Percentiles rank a stretch among this genome's conserved stretches.
Evolutionary conservation across 2,113 vertebrate genomes (phyloP).

Genomic region (Falco punctatus): DNA sequence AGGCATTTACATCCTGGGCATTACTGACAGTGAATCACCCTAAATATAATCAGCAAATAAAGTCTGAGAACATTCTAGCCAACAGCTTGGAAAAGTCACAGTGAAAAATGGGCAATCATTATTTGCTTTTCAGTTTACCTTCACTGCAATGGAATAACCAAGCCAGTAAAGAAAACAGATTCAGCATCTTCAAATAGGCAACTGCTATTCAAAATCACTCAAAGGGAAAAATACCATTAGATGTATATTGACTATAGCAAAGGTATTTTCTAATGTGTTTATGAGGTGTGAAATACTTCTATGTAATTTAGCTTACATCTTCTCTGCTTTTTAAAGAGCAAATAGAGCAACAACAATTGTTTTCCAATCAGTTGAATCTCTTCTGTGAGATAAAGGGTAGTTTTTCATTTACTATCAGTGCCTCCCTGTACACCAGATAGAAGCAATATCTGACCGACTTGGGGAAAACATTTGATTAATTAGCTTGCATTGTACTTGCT

Average conservation of each 20-base stretch:
- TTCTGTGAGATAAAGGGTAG: not conserved
- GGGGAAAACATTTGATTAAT: not conserved
- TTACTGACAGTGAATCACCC: not conserved
- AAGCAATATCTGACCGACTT: not conserved
- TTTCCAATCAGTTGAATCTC: not conserved
- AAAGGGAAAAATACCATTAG: not conserved
- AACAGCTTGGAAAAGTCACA: not conserved
- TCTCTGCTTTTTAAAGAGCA: not conserved
- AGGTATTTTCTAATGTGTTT: not conserved
- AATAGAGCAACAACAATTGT: not conserved
- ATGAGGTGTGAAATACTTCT: not conserved
- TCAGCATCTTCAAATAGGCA: not conserved
- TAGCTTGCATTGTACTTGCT: not conserved
- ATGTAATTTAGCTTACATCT: not conserved
- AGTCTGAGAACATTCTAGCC: not conserved
- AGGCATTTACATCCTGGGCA: not conserved
- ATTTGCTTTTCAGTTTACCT: not conserved
- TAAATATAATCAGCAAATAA: not conserved
- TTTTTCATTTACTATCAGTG: not conserved
- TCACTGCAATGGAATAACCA: not conserved
- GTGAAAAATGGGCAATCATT: not conserved
- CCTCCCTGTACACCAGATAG: not conserved
- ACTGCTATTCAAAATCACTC: not conserved
- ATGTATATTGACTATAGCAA: not conserved
- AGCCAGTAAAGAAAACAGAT: not conserved